phyloP scores from a whole-genome alignment of 2,113 vertebrate species.

The Eira barbara region DNA sequence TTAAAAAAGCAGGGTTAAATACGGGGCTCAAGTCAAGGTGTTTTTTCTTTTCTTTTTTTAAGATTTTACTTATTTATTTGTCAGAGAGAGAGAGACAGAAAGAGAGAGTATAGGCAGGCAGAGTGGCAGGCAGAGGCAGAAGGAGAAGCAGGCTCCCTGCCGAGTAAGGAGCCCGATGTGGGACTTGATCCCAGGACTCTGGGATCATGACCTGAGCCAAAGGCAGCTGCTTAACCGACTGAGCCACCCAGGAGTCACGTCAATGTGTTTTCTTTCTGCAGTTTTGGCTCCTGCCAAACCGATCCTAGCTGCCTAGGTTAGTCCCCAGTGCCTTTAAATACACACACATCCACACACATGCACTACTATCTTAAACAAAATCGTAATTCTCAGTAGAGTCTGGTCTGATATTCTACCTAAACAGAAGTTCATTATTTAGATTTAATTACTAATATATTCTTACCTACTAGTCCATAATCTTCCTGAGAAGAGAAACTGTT shows the following conservation, averaged over 20 bases:
- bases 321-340: background rate
- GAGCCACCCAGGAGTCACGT: background rate
- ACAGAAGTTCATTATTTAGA: background rate
- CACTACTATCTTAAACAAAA: background rate
- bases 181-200: too few relatives aligned
- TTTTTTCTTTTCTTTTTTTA: background rate
- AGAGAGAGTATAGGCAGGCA: too few relatives aligned
- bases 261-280: background rate
- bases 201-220: too few relatives aligned
- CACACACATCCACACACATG: background rate
- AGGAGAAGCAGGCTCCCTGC: too few relatives aligned
- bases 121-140: too few relatives aligned
- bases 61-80: too few relatives aligned
- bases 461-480: background rate
- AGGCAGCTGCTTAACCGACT: too few relatives aligned
- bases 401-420: background rate
- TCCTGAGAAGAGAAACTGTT: background rate
- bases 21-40: background rate
- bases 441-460: background rate
- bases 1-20: background rate
- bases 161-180: too few relatives aligned
- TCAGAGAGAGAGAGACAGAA: too few relatives aligned
- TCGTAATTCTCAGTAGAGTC: background rate
- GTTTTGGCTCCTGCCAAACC: background rate
- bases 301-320: background rate